Evolutionary conservation across 2,113 vertebrate species (phyloP), one percentile per base, ranked within the genome.

Genomic region (Elephantulus edwardii): DNA sequence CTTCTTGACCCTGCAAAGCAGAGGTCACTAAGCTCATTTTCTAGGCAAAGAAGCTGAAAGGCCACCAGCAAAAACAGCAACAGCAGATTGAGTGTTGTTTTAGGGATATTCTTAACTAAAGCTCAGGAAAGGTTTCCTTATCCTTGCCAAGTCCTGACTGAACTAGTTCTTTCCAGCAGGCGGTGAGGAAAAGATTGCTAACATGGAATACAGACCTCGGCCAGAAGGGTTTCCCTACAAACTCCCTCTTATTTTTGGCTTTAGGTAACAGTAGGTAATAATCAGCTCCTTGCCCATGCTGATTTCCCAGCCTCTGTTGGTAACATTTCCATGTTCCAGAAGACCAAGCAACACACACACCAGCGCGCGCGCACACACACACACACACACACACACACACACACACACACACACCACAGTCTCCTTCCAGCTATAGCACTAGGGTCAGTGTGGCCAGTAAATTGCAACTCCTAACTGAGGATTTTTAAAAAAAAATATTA

Each of bases 11-110:
- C 12, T 26, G 16, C 60, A 1, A 7, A 35, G 24, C 26, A 17
- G 1, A 62, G 60, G 38, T 14, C 33, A 16, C 24, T 2, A 4
- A 30, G 35, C 60, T 70, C 22, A 68, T 66, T 75, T 60, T 9
- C 64, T 35, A 86, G 91, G 82, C 86, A 72, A 79, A 87, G 92
- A 93, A 88, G 75, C 0, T 1, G 62, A 91, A 76, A 64, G 48
- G 1, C 26, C 46, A 3, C 11, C 35, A 9, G 56, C 71, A 16
- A 38, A 54, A 78, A 82, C 38, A 26, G 19, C 17, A 72, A 13
- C 44, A 38, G 2, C 0, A 1, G 16, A 30, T 19, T 4, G 56
- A 28, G 1, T 5, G 54, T 26, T n/a, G 60, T 33, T 68, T n/a
- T 28, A 46, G 22, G 58, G 74, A 60, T 38, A 17, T 35, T 84